A percentile compares a stretch with the other conserved stretches of the same genome.
phyloP scores from a whole-genome alignment of 2,113 vertebrate genomes.

The Cynocephalus volans region DNA sequence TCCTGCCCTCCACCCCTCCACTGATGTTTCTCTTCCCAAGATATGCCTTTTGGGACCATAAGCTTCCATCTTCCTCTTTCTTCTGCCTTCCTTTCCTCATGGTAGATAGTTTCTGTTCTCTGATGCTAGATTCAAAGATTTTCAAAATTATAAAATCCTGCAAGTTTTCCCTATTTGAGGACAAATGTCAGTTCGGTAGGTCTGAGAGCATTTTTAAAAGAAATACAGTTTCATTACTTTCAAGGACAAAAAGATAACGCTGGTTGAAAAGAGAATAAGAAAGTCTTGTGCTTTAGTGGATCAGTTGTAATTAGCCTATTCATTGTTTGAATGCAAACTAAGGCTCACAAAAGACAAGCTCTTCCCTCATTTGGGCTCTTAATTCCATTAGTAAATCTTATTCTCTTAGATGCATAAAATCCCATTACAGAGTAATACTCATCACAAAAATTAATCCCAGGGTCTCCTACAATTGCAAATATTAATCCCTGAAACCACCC shows the following conservation, averaged over 20 bases:
- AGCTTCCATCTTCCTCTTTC: not conserved
- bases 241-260: not conserved
- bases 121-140: not conserved
- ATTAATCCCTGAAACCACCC: not conserved
- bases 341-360: not conserved
- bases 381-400: slow-evolving; percentile 61
- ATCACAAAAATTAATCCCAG: slow-evolving; percentile 65
- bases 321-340: slow-evolving; percentile 56
- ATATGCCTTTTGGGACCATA: not conserved
- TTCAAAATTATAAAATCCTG: slow-evolving; percentile 24
- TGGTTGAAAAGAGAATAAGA: not conserved
- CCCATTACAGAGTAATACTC: slow-evolving; percentile 58
- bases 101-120: slow-evolving; percentile 5
- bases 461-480: slow-evolving; percentile 12
- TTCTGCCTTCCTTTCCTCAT: not conserved
- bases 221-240: slow-evolving; percentile 59
- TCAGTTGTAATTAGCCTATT: slow-evolving; percentile 62
- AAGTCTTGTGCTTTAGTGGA: not conserved
- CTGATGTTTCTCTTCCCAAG: not conserved
- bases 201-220: slow-evolving; percentile 34
- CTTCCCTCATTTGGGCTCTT: slow-evolving; percentile 63
- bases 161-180: not conserved
- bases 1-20: too few relatives aligned
- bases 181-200: not conserved
- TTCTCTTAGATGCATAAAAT: slow-evolving; percentile 67